Base-by-base conservation (phyloP, 2,113 vertebrate genomes). In the Anoura caudifer region DNA sequence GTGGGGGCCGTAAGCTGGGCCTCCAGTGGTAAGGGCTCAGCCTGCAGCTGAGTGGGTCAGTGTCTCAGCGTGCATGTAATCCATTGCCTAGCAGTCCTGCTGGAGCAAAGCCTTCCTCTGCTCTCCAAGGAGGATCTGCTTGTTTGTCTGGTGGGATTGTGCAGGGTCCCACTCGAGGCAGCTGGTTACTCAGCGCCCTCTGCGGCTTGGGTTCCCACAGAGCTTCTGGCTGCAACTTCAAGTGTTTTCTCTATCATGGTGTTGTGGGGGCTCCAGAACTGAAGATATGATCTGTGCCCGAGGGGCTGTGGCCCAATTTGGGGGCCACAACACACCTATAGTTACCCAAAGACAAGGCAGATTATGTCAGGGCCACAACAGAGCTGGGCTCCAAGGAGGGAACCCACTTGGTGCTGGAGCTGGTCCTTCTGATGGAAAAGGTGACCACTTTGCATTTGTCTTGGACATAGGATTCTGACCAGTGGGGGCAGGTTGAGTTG, bases 291-390 rank as follows among this genome's bases (percentile, higher is more conserved):
- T 22, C 26, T 54, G 26, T 52, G 9, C 54, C 43, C 36, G 10
- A n/a, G 72, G 50, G n/a, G 15, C n/a, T 69, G 22, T 5, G 33
- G 33, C 6, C 69, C 22, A 26, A 0, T 41, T 4, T 72, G 28
- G 31, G 14, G 22, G 41, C 4, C 8, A 2, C 6, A 13, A 4
- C 1, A 22, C 2, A 38, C 43, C 41, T 15, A 0, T 28, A 33
- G 77, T 72, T 59, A n/a, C 36, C 56, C 38, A 36, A 59, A 67
- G 59, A 70, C 38, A 24, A 91, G 73, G 47, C 47, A 77, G 41
- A 69, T 2, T 12, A 61, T 2, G 3, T 16, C 63, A 61, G 19
- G 38, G 52, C 43, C 26, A 20, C n/a, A 9, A 4, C 26, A 16
- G 31, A 61, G 33, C 19, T 6, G 16, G 43, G 14, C 70, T 83